These are phyloP conservation scores for Dipodomys spectabilis DNA, from an alignment of 2,113 vertebrate species.

Conservation along the genomic window DNA sequence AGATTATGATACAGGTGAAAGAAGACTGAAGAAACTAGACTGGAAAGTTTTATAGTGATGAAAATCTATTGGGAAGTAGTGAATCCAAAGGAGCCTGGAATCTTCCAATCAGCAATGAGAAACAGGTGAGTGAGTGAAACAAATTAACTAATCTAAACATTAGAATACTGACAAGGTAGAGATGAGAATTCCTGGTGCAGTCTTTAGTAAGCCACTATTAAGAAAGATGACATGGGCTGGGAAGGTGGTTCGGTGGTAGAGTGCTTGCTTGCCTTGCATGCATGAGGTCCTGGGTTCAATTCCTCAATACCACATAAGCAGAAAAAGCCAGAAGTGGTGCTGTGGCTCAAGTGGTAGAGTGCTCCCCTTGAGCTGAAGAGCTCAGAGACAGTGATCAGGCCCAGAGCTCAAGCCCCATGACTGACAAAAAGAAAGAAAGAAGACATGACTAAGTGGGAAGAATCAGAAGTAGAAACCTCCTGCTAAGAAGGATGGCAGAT, in stretches of 20 bases:
- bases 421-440: not conserved
- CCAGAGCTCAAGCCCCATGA: too few relatives aligned
- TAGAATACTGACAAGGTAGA: not conserved
- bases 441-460: not conserved
- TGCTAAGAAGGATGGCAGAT: not conserved
- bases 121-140: not conserved
- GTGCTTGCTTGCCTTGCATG: too few relatives aligned
- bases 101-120: not conserved
- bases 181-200: not conserved
- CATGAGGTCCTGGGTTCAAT: too few relatives aligned
- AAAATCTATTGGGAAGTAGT: not conserved
- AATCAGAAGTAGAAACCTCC: not conserved
- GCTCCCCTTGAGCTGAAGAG: too few relatives aligned
- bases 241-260: too few relatives aligned
- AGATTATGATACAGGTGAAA: rapidly evolving
- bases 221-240: not conserved
- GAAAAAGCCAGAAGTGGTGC: too few relatives aligned
- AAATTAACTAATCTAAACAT: not conserved
- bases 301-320: too few relatives aligned
- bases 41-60: not conserved
- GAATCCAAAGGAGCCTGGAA: not conserved
- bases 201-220: constrained; percentile 14
- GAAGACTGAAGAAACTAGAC: not conserved
- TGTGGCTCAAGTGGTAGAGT: too few relatives aligned
- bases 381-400: too few relatives aligned